Evolutionary conservation across 2,113 vertebrate species (phyloP).

Genomic region (Mormoops blainvillei): DNA sequence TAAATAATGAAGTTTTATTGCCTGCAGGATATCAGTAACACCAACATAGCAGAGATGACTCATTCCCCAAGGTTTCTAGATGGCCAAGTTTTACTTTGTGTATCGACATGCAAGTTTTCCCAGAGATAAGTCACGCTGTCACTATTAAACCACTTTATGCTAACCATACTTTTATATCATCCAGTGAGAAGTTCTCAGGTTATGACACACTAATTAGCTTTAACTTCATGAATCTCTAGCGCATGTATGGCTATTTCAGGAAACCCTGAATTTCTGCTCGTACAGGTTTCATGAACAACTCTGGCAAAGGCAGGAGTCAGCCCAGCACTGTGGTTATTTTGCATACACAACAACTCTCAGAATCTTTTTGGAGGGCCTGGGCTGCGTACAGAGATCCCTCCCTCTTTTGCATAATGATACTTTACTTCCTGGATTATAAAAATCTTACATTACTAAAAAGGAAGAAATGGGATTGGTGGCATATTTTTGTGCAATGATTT

Average conservation of each 20-base stretch:
- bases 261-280: background rate
- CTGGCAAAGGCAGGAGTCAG: background rate
- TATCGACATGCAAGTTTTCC: conserved; percentile 20
- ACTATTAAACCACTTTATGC: conserved; percentile 21
- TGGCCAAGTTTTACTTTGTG: conserved; percentile 9
- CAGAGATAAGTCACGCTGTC: background rate
- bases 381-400: background rate
- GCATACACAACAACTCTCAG: background rate
- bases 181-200: conserved; percentile 1
- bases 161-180: conserved; percentile 13
- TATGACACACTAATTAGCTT: conserved; percentile 3
- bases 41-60: conserved; percentile 28
- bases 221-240: background rate
- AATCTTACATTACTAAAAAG: conserved; percentile 2
- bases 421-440: conserved; percentile 55
- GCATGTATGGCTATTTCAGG: background rate
- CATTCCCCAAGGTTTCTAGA: conserved; percentile 13
- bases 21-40: background rate
- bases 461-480: conserved; percentile 29
- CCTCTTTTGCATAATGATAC: conserved; percentile 18
- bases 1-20: background rate
- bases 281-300: background rate
- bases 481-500: conserved; percentile 30
- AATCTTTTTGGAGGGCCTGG: background rate
- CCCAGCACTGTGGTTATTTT: background rate